Evolutionary conservation across 1,140 invertebrate species (phyloP).

Genomic region (Phthorimaea operculella): DNA sequence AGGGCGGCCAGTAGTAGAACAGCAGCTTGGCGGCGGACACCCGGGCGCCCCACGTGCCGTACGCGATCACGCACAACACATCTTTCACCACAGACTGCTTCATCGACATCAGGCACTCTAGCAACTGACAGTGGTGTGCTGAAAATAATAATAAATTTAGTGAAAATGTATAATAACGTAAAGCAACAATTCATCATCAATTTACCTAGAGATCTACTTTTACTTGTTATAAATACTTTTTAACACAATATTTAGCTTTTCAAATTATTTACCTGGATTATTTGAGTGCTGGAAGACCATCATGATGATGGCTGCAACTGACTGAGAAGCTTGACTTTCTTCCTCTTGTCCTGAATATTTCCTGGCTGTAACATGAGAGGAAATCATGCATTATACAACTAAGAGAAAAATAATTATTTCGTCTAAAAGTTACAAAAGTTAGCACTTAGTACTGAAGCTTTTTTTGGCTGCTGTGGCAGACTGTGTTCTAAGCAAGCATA

Average conservation of each 20-base stretch:
- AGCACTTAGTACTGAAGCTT: too few relatives aligned
- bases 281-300: constrained; percentile 97
- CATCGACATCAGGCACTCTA: constrained; percentile 94
- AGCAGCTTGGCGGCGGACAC: constrained; percentile 95
- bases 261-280: constrained; percentile 76
- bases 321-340: constrained; percentile 89
- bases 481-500: too few relatives aligned
- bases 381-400: too few relatives aligned
- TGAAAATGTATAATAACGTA: too few relatives aligned
- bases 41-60: constrained; percentile 91
- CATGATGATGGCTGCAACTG: constrained; percentile 95
- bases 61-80: constrained; percentile 95
- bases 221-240: too few relatives aligned
- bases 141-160: constrained; percentile 20
- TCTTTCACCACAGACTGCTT: constrained; percentile 92
- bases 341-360: constrained; percentile 74
- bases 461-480: too few relatives aligned
- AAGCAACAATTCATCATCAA: too few relatives aligned
- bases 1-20: constrained; percentile 99
- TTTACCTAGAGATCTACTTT: too few relatives aligned
- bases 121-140: constrained; percentile 94
- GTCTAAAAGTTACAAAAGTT: too few relatives aligned
- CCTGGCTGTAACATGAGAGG: constrained; percentile 67
- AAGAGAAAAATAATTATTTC: too few relatives aligned
- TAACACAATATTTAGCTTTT: too few relatives aligned